Evolutionary conservation across 1,140 invertebrate species (phyloP).

Genomic region (Meteorus sp.): DNA sequence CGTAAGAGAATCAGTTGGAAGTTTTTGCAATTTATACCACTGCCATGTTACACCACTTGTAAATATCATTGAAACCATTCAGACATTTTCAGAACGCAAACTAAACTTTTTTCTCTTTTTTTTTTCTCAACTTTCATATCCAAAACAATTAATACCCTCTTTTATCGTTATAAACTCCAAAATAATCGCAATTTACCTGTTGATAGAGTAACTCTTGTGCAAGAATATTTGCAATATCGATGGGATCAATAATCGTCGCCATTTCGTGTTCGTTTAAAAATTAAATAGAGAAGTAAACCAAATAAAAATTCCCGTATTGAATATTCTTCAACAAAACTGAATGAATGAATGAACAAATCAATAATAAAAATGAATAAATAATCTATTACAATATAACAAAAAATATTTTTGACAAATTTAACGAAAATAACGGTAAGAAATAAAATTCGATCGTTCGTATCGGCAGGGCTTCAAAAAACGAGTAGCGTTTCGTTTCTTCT

Average conservation of each 20-base stretch:
- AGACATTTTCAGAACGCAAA: too few species aligned
- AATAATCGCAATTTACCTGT: conserved; percentile 65
- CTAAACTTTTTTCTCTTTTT: too few species aligned
- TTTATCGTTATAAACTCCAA: too few species aligned
- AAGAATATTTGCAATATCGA: conserved; percentile 77
- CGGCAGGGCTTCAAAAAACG: too few species aligned
- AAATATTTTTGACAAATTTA: too few species aligned
- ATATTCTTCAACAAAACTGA: too few species aligned
- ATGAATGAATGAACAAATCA: background rate
- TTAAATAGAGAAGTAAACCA: background rate
- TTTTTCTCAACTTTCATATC: too few species aligned
- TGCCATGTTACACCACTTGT: background rate
- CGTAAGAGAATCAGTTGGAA: background rate
- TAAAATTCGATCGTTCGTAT: too few species aligned
- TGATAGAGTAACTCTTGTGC: conserved; percentile 80
- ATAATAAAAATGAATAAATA: conserved; percentile 28
- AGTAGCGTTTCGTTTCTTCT: too few species aligned
- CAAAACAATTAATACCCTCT: background rate
- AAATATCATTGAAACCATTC: too few species aligned
- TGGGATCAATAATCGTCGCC: conserved; percentile 67
- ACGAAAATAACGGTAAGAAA: too few species aligned
- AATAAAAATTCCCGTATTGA: background rate
- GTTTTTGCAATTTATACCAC: background rate
- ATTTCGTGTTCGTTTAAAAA: conserved; percentile 40
- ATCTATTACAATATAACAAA: too few species aligned